Evolutionary conservation across 2,113 vertebrate genomes (phyloP).

Genomic region (Catharus fuscescens): DNA sequence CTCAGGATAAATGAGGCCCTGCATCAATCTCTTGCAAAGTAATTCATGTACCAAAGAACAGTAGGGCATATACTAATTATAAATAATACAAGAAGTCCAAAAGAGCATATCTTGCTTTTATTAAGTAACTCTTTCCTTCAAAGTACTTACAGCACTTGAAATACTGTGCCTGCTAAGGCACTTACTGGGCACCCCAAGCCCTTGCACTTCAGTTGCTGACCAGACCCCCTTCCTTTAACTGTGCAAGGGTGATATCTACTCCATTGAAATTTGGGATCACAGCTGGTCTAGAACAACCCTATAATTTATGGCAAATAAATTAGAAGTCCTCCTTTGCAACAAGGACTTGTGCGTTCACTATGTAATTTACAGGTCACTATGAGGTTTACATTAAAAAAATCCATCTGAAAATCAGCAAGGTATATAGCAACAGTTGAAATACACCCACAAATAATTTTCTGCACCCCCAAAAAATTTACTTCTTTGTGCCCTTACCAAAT

Average conservation of each 20-base stretch:
- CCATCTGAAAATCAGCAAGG: background rate
- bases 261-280: background rate
- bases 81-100: background rate
- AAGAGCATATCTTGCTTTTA: background rate
- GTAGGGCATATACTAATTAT: background rate
- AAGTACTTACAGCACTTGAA: background rate
- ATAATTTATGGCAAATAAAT: background rate
- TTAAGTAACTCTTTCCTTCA: background rate
- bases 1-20: background rate
- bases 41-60: background rate
- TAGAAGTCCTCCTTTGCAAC: background rate
- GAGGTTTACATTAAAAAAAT: background rate
- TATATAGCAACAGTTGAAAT: background rate
- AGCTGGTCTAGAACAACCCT: background rate
- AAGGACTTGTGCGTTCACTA: background rate
- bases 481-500: slow-evolving; percentile 89
- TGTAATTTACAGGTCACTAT: background rate
- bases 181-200: background rate
- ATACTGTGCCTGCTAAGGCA: background rate
- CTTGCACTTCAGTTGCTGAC: background rate
- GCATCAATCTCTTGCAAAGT: background rate
- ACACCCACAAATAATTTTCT: background rate
- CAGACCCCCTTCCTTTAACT: background rate
- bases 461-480: background rate
- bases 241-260: background rate